phyloP scores from a whole-genome alignment of 2,888 invertebrate genomes.

The Euphydryas editha region DNA sequence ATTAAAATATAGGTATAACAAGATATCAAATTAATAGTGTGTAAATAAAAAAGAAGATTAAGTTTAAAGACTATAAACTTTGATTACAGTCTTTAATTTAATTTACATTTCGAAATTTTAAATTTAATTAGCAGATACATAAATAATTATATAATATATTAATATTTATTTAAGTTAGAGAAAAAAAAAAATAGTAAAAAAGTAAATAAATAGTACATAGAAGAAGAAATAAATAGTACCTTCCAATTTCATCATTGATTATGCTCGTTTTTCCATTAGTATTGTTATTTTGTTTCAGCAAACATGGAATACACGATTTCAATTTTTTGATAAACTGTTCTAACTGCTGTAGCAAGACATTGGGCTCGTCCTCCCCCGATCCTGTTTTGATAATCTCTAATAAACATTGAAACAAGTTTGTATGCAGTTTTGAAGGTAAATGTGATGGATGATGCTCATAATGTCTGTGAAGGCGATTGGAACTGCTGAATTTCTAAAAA shows the following conservation, averaged over 20 bases:
- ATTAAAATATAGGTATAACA: neutral
- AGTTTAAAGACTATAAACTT: neutral
- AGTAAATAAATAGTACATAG: no score
- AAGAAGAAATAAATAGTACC: no score
- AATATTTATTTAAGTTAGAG: no score
- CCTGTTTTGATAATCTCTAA: constrained; percentile 67
- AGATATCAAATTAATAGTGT: neutral
- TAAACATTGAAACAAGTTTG: constrained; percentile 72
- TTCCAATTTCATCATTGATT: constrained; percentile 70
- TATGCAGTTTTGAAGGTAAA: constrained; percentile 67
- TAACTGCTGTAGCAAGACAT: constrained; percentile 70
- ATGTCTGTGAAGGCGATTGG: constrained; percentile 72
- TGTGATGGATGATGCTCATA: constrained; percentile 73
- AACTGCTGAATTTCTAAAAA: constrained; percentile 68
- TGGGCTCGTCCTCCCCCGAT: constrained; percentile 60
- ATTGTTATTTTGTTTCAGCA: constrained; percentile 58
- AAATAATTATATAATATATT: no score
- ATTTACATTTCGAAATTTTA: constrained; percentile 13
- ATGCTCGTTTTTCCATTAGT: constrained; percentile 57
- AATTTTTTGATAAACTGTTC: constrained; percentile 69
- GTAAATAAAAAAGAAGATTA: neutral
- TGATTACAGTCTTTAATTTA: neutral
- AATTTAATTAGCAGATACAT: neutral
- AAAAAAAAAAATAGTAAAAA: neutral
- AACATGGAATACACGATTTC: constrained; percentile 65